Conservation (phyloP, 2,113 vertebrate genomes). For the Ginglymostoma cirratum region DNA sequence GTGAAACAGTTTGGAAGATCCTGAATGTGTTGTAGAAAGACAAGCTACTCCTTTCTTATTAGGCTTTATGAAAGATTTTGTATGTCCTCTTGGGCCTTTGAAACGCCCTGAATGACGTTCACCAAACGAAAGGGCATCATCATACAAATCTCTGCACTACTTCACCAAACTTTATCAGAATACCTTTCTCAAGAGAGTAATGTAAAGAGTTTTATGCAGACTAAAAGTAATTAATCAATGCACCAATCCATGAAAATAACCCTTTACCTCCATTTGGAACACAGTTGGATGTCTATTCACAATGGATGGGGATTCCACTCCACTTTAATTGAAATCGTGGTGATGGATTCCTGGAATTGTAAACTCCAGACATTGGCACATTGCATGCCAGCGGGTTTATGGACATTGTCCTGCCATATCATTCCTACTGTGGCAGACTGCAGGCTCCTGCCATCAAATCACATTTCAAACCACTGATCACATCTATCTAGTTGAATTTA, state of each 20-base stretch:
- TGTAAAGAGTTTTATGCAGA: no score
- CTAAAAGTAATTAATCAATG: not conserved
- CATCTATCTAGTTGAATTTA: not conserved
- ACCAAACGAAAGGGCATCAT: no score
- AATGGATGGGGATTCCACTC: not conserved
- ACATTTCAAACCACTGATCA: not conserved
- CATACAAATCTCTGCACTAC: no score
- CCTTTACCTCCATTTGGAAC: not conserved
- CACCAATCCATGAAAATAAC: not conserved
- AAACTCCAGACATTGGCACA: not conserved
- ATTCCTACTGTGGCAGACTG: no score
- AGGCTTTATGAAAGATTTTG: not conserved
- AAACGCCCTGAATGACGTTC: not conserved
- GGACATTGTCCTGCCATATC: no score
- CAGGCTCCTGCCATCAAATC: no score
- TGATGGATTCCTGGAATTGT: not conserved
- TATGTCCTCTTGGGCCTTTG: not conserved
- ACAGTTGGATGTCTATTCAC: not conserved
- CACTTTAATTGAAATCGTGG: not conserved
- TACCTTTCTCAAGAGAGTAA: no score
- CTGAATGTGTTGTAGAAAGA: not conserved
- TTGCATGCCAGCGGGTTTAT: no score
- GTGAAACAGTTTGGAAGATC: not conserved
- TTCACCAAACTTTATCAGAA: no score
- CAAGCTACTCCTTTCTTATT: not conserved